Percentiles rank a stretch among this genome's conserved stretches.
These are phyloP conservation scores for Thera obeliscata DNA, from an alignment of 2,888 invertebrate genomes.

Conservation along the genomic window DNA sequence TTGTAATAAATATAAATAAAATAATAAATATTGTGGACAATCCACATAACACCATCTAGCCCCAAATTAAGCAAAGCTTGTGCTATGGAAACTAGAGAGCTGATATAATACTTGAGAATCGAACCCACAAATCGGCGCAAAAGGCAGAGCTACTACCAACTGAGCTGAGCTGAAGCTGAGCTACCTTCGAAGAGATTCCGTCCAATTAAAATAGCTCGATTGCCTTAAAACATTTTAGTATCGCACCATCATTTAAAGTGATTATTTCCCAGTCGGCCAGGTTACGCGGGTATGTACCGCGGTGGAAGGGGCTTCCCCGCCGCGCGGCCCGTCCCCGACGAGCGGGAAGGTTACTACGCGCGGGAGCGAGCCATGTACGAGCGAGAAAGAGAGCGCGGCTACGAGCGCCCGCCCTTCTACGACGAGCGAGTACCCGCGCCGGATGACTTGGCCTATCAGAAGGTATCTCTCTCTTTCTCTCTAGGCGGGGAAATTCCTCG, in stretches of 20 bases:
- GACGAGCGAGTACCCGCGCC: constrained; percentile 64
- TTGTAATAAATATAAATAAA: too few relatives aligned
- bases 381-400: constrained; percentile 58
- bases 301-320: constrained; percentile 62
- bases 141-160: too few relatives aligned
- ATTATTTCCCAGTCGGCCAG: constrained; percentile 25
- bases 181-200: too few relatives aligned
- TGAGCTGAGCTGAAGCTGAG: too few relatives aligned
- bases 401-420: constrained; percentile 69
- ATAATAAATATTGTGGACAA: too few relatives aligned
- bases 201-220: too few relatives aligned
- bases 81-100: too few relatives aligned
- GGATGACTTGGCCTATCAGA: constrained; percentile 70
- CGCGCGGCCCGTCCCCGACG: constrained; percentile 64
- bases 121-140: too few relatives aligned
- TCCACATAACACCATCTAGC: too few relatives aligned
- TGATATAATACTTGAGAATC: too few relatives aligned
- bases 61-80: too few relatives aligned
- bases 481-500: constrained; percentile 45
- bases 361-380: constrained; percentile 66
- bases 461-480: constrained; percentile 50
- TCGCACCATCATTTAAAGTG: not conserved
- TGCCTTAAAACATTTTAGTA: too few relatives aligned
- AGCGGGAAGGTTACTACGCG: constrained; percentile 71
- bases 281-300: constrained; percentile 71